These are phyloP conservation scores for Drosophila kanekoi DNA, from an alignment of 2,888 invertebrate species.

Conservation along the genomic window DNA sequence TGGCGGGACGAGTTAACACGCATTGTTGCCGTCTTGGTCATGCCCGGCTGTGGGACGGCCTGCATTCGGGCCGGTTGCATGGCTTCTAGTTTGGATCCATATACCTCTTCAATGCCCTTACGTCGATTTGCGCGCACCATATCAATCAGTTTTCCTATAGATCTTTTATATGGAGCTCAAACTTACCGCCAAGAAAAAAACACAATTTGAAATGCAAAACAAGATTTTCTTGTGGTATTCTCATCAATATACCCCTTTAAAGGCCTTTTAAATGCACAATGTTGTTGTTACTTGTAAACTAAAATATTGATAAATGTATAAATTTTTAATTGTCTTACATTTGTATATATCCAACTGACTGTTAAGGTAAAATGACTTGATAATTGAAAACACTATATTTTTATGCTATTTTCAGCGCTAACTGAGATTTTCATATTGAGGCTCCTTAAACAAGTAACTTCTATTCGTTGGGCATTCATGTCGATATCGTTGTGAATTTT, in stretches of 20 bases:
- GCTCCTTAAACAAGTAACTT: not conserved
- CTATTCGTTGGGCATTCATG: not conserved
- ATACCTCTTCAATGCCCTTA: slow-evolving; percentile 81
- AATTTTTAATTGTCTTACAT: slow-evolving; percentile 53
- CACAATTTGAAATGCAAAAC: slow-evolving; percentile 25
- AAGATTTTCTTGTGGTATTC: slow-evolving; percentile 5
- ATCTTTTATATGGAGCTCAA: not conserved
- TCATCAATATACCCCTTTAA: slow-evolving; percentile 19
- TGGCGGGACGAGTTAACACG: slow-evolving; percentile 51
- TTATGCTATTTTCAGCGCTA: slow-evolving; percentile 13
- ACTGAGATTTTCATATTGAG: slow-evolving; percentile 13
- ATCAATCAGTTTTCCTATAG: slow-evolving; percentile 2
- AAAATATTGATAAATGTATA: slow-evolving; percentile 50
- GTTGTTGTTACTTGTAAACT: slow-evolving; percentile 40
- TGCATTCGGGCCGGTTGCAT: slow-evolving; percentile 54
- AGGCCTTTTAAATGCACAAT: slow-evolving; percentile 15
- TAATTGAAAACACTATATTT: not conserved
- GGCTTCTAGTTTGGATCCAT: slow-evolving; percentile 72
- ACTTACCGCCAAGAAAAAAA: slow-evolving; percentile 36
- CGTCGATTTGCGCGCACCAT: slow-evolving; percentile 81
- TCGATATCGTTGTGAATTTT: not conserved
- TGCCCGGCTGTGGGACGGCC: slow-evolving; percentile 36
- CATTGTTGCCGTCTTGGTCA: slow-evolving; percentile 57
- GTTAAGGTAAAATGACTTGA: slow-evolving; percentile 43
- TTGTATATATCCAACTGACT: slow-evolving; percentile 53